Evolutionary conservation across 2,888 invertebrate genomes (phyloP).

Genomic region (Xylophagus ater): DNA sequence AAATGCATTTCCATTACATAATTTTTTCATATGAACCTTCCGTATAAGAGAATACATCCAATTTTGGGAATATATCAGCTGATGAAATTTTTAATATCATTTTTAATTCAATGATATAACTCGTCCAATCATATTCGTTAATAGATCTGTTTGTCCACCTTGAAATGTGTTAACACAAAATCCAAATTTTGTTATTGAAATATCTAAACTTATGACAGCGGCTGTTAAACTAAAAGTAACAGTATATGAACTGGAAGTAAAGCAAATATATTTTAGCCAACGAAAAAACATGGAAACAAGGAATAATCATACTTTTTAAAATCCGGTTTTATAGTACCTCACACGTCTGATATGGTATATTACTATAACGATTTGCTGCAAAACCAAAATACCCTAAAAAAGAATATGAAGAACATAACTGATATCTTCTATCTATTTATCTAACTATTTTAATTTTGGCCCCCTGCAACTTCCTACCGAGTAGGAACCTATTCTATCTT

Average conservation of each 20-base stretch:
- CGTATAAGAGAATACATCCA: slow-evolving; percentile 61
- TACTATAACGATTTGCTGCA: slow-evolving; percentile 61
- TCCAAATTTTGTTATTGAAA: slow-evolving; percentile 40
- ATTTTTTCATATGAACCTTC: slow-evolving; percentile 56
- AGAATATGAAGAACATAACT: no score
- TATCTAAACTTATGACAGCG: slow-evolving; percentile 46
- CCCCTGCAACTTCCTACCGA: no score
- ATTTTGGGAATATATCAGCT: slow-evolving; percentile 71
- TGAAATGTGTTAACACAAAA: slow-evolving; percentile 36
- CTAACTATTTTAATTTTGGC: no score
- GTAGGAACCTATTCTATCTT: no score
- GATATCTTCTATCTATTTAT: no score
- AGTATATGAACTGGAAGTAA: slow-evolving; percentile 27
- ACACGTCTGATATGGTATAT: slow-evolving; percentile 80
- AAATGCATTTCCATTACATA: slow-evolving; percentile 62
- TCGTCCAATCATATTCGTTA: slow-evolving; percentile 34
- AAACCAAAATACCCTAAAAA: slow-evolving; percentile 55
- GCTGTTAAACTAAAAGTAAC: slow-evolving; percentile 44
- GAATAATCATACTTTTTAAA: slow-evolving; percentile 40
- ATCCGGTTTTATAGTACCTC: slow-evolving; percentile 66
- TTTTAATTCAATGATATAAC: slow-evolving; percentile 29
- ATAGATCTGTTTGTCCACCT: slow-evolving; percentile 31
- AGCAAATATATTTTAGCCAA: no score
- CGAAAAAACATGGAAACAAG: no score
- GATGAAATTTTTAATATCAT: slow-evolving; percentile 48